Evolutionary conservation across 2,113 vertebrate species (phyloP).

Genomic region (Tylochromis polylepis): DNA sequence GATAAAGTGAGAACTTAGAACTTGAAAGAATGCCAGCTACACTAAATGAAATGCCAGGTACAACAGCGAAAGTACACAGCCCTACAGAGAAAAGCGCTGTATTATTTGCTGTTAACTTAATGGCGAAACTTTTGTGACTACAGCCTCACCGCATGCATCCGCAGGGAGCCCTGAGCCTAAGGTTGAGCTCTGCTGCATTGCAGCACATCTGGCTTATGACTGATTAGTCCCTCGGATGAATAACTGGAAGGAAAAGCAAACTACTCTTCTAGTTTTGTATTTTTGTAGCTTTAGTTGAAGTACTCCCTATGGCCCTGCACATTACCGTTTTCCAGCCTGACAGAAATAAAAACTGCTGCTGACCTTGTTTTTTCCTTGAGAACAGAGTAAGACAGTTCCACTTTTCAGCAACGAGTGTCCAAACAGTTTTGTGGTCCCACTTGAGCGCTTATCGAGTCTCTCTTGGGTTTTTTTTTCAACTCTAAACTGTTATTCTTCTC

Average conservation of each 20-base stretch:
- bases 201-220: conserved; percentile 4
- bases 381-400: neutral
- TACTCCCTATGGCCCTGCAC: neutral
- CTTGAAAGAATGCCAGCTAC: neutral
- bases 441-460: neutral
- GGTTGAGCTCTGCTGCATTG: conserved; percentile 11
- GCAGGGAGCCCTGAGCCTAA: conserved; percentile 3
- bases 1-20: neutral
- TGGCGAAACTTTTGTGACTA: conserved; percentile 2
- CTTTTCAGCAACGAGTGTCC: neutral
- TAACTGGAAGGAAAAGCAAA: conserved; percentile 3
- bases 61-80: neutral
- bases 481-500: neutral
- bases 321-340: neutral
- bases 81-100: conserved; percentile 9
- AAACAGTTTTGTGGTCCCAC: neutral
- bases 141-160: neutral
- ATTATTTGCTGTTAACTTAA: conserved; percentile 3
- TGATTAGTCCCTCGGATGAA: conserved; percentile 26
- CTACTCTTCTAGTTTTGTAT: neutral
- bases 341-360: neutral
- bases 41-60: conserved; percentile 20
- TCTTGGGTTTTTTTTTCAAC: neutral
- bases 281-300: conserved; percentile 4
- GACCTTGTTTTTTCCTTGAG: neutral